Conservation (phyloP, 2,797 vertebrate genomes). For the Enteromius paludinosus region DNA sequence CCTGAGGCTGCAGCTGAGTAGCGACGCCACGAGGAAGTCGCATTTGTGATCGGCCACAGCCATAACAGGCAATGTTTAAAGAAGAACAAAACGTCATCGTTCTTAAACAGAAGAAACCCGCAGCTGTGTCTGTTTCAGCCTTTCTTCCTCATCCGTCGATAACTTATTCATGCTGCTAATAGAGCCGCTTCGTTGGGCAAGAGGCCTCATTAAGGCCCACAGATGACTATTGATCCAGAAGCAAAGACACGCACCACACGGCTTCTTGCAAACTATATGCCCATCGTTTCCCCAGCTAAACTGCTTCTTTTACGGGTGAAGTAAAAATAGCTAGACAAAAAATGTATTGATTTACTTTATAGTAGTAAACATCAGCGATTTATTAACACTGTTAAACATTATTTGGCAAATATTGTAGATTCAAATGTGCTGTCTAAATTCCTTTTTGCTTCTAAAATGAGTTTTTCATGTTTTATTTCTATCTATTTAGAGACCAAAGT, state of each 20-base stretch:
- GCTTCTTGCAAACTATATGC: neutral
- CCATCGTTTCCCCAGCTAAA: neutral
- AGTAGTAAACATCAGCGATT: too few species aligned
- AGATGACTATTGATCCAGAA: constrained; percentile 77
- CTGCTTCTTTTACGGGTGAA: neutral
- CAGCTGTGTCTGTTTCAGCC: constrained; percentile 47
- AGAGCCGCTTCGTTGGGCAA: constrained; percentile 66
- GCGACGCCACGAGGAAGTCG: neutral
- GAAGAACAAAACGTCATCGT: neutral
- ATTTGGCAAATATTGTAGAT: too few species aligned
- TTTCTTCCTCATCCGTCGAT: constrained; percentile 62
- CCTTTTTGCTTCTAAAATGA: too few species aligned
- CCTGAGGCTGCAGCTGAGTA: neutral
- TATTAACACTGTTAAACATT: too few species aligned
- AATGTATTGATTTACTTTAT: too few species aligned
- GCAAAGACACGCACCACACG: neutral
- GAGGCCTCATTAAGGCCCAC: constrained; percentile 72
- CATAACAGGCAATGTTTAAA: constrained; percentile 17
- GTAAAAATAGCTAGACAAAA: too few species aligned
- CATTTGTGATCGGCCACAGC: neutral
- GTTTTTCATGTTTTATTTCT: too few species aligned
- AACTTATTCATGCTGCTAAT: constrained; percentile 77
- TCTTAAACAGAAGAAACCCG: neutral
- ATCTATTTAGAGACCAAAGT: too few species aligned
- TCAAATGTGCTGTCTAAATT: too few species aligned